phyloP scores from a whole-genome alignment of 2,113 vertebrate genomes.

The Plecotus auritus region DNA sequence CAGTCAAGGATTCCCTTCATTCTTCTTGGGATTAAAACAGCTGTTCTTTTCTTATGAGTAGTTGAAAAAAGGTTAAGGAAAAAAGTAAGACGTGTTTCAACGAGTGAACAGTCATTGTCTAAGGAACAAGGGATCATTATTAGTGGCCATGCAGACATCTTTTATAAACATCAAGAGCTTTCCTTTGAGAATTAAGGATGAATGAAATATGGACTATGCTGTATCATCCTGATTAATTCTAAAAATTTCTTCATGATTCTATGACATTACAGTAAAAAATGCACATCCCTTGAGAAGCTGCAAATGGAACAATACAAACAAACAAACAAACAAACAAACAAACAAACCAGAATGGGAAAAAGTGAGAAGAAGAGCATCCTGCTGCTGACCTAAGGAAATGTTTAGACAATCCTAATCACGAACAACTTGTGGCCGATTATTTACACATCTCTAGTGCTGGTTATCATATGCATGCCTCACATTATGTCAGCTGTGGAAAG shows the following conservation, averaged over 20 bases:
- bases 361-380: conserved; percentile 44
- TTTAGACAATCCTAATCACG: conserved; percentile 53
- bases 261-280: background rate
- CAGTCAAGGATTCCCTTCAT: background rate
- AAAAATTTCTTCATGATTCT: conserved; percentile 18
- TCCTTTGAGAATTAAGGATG: background rate
- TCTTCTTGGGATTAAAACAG: background rate
- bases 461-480: background rate
- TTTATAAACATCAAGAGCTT: conserved; percentile 18
- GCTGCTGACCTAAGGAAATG: conserved; percentile 42
- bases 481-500: conserved; percentile 1
- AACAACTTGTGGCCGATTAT: background rate
- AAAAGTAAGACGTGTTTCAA: background rate
- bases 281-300: conserved; percentile 60
- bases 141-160: background rate
- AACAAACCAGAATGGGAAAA: conserved; percentile 27
- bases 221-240: conserved; percentile 1
- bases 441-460: conserved; percentile 21
- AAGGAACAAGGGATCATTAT: background rate
- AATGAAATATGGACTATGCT: background rate
- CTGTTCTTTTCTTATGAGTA: background rate
- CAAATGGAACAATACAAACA: conserved; percentile 6
- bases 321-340: conserved; percentile 11
- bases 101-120: background rate
- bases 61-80: background rate